Base-by-base conservation (phyloP, 1,140 invertebrate genomes). In the Drosophila santomea region DNA sequence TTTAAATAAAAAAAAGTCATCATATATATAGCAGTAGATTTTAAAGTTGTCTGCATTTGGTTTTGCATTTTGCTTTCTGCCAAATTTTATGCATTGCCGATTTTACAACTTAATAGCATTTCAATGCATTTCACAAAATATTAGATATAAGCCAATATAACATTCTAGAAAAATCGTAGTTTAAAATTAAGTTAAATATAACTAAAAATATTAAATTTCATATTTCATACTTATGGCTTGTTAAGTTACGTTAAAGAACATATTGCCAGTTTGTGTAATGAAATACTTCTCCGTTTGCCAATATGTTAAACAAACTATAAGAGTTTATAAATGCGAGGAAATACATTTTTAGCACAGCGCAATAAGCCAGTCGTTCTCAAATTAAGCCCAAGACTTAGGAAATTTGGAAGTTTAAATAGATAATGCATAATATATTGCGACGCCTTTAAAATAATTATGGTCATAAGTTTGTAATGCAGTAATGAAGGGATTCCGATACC, bases 1-100 rank as follows among this genome's bases (percentile, higher is more conserved):
- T 91, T 91, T 91, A 91, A 77, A 62, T 62, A 77, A 64, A 59
- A 71, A 62, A 62, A 62, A 66, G 50, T 60, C 56, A 44, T 45
- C 35, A 25, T 48, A 48, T 79, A 67, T 44, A 32, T 60, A 36
- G 48, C 61, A 43, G 45, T 63, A 74, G 47, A 54, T 78, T 69
- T 77, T 50, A 45, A 47, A 60, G 52, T 48, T 74, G 48, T 52
- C 41, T 78, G 69, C 75, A 75, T 83, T 81, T 82, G 64, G 69
- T 74, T 76, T 68, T 69, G 58, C 63, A 52, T 75, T 75, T 77
- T 81, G 50, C 67, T 66, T 76, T 75, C 23, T 52, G 66, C 72
- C 73, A 82, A 64, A 48, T 78, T 35, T 64, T 47, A 60, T 74
- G 59, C 74, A 69, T 82, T 60, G 55, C 58, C 48, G 41, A 57